A percentile compares a stretch with the other conserved stretches of the same genome.
phyloP scores from a whole-genome alignment of 92 coral and sea anemone species.

The Isaurus tuberculatus region DNA sequence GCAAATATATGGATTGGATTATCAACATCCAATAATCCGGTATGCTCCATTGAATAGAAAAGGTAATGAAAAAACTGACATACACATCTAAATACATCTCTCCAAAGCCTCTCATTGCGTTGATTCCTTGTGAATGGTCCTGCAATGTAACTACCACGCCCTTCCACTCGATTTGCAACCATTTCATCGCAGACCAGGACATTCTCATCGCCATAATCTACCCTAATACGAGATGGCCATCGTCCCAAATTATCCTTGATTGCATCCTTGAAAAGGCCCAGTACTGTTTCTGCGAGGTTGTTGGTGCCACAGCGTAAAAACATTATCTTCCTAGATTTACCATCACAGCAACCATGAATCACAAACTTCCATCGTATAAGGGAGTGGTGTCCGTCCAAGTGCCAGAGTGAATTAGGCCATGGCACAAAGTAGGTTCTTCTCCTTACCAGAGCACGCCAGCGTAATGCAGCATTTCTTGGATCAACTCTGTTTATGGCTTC shows the following conservation, averaged over 20 bases:
- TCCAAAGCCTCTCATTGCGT: conserved; percentile 47
- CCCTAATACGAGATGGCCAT: conserved; percentile 41
- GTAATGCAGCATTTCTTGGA: conserved; percentile 45
- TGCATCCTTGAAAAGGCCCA: conserved; percentile 17
- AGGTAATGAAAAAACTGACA: conserved; percentile 39
- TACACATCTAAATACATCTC: conserved; percentile 52
- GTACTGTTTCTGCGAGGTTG: conserved; percentile 39
- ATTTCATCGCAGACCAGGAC: conserved; percentile 51
- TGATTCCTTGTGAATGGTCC: conserved; percentile 38
- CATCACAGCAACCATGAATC: conserved; percentile 21
- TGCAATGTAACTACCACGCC: conserved; percentile 44
- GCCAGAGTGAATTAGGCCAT: conserved; percentile 53
- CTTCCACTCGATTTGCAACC: conserved; percentile 27
- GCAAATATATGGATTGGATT: conserved; percentile 47
- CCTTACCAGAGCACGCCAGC: conserved; percentile 45
- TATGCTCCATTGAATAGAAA: conserved; percentile 45
- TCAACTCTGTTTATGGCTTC: conserved; percentile 36
- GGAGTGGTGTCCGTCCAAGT: conserved; percentile 48
- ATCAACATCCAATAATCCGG: conserved; percentile 37
- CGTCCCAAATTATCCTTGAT: conserved; percentile 11
- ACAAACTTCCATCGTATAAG: conserved; percentile 51
- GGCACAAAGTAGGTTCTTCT: conserved; percentile 44
- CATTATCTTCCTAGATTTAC: conserved; percentile 32
- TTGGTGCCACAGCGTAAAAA: conserved; percentile 39
- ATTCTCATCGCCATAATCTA: conserved; percentile 49